Conservation (phyloP, 2,797 vertebrate genomes). For the Bradypus variegatus region DNA sequence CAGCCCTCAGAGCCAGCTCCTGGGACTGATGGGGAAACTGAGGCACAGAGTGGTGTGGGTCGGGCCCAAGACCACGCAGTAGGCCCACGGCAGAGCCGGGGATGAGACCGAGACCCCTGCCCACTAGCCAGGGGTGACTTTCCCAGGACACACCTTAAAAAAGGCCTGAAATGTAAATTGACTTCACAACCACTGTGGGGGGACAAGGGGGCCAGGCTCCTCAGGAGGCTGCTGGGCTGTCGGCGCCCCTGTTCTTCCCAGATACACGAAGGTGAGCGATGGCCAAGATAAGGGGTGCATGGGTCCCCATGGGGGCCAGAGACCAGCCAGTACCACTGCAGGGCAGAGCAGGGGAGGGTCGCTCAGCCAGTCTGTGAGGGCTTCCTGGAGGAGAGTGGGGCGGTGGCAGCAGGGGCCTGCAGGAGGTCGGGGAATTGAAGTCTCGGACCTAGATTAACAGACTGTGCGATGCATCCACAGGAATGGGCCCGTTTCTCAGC, state of each 20-base stretch:
- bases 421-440: background rate
- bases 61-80: accelerated
- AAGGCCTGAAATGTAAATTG: background rate
- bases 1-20: background rate
- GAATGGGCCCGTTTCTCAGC: too few species aligned
- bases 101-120: background rate
- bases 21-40: background rate
- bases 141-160: accelerated
- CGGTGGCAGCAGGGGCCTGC: accelerated
- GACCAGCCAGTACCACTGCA: background rate
- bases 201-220: background rate
- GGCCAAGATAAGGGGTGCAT: accelerated
- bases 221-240: background rate
- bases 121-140: accelerated
- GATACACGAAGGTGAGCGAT: accelerated
- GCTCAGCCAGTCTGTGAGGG: accelerated
- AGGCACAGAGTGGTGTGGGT: background rate
- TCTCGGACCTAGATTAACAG: background rate
- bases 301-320: accelerated
- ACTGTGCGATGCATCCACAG: accelerated
- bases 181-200: background rate
- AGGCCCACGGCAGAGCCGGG: accelerated
- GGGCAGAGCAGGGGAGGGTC: too few species aligned
- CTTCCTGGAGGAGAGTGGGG: background rate
- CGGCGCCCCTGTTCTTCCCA: too few species aligned